Evolutionary conservation across 2,797 vertebrate species (phyloP).

Genomic region (Margarornis squamiger): DNA sequence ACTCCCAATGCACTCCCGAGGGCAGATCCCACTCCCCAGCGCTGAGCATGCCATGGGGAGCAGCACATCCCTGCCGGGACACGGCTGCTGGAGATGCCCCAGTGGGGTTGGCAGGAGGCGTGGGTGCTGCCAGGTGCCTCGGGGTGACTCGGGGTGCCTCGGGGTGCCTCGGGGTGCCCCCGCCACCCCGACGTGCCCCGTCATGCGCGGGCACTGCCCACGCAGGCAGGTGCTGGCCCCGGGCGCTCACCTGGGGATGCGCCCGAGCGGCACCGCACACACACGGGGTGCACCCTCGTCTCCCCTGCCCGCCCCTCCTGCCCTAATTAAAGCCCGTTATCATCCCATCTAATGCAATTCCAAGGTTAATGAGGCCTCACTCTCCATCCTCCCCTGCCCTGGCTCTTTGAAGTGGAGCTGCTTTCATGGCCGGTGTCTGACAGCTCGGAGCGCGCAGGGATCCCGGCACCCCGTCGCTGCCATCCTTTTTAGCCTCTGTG

Average conservation of each 20-base stretch:
- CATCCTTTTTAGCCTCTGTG: not conserved
- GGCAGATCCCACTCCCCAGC: not conserved
- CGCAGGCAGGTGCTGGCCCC: conserved; percentile 39
- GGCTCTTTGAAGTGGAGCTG: conserved; percentile 49
- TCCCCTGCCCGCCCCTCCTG: not conserved
- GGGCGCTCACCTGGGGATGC: conserved; percentile 16
- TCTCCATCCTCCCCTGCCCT: not conserved
- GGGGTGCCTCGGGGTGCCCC: not conserved
- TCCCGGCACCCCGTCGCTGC: not conserved
- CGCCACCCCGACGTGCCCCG: not conserved
- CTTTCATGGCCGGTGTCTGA: not conserved
- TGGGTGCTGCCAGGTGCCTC: not conserved
- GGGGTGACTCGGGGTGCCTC: not conserved
- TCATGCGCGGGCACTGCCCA: conserved; percentile 13
- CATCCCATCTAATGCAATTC: not conserved
- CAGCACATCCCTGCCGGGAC: not conserved
- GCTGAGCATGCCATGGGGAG: not conserved
- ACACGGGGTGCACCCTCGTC: not conserved
- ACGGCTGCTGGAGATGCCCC: not conserved
- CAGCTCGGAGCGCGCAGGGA: not conserved
- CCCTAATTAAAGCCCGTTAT: conserved; percentile 44
- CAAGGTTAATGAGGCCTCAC: conserved; percentile 34
- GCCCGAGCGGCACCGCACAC: not conserved
- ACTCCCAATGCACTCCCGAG: not conserved
- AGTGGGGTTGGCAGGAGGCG: not conserved